Evolutionary conservation across 2,113 vertebrate species (phyloP).

Genomic region (Arizona elegans): DNA sequence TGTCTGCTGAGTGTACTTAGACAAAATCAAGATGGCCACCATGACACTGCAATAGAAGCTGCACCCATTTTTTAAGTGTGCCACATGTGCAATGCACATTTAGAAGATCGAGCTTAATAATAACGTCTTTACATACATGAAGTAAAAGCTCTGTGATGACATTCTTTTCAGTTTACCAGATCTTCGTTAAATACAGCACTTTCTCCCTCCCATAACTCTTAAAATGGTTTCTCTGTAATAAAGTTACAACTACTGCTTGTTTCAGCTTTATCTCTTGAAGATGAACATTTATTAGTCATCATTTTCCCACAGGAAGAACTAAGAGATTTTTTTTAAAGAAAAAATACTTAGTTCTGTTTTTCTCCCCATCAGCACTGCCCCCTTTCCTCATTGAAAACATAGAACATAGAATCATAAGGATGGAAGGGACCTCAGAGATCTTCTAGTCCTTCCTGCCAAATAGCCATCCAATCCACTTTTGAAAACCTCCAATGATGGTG

Average conservation of each 20-base stretch:
- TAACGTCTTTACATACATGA: not conserved
- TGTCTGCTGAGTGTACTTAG: not conserved
- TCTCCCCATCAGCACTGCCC: not conserved
- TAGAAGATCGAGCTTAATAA: not conserved
- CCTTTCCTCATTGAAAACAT: conserved; percentile 52
- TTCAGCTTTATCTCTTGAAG: not conserved
- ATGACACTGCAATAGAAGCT: accelerated
- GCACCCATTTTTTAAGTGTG: not conserved
- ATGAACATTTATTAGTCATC: conserved; percentile 21
- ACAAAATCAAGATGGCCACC: not conserved
- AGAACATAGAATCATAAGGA: too few relatives aligned
- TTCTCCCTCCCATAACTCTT: not conserved
- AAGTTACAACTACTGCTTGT: not conserved
- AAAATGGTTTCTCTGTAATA: not conserved
- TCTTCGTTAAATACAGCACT: not conserved
- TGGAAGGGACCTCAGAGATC: not conserved
- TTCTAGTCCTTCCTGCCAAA: not conserved
- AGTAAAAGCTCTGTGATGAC: not conserved
- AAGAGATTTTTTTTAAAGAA: not conserved
- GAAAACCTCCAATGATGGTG: not conserved
- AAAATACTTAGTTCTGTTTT: conserved; percentile 22
- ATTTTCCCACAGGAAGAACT: conserved; percentile 37
- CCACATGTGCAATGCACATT: not conserved
- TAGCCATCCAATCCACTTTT: not conserved
- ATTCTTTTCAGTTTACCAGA: not conserved